Base-by-base conservation (phyloP, 2,888 invertebrate species). In the Nephrotoma appendiculata region DNA sequence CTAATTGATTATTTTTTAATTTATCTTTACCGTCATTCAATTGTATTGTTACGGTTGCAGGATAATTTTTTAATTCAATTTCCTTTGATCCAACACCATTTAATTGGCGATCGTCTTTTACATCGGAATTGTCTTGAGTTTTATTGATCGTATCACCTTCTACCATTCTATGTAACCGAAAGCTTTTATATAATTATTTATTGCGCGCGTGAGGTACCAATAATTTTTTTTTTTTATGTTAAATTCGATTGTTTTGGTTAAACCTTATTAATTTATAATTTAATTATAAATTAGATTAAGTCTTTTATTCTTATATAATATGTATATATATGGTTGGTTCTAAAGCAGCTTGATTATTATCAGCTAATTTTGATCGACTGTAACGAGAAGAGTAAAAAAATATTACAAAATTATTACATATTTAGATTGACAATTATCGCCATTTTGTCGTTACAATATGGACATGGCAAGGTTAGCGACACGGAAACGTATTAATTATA, bases 101-200 rank as follows among this genome's bases (percentile, higher is more conserved):
- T 91, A 94, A 92, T 93, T 94, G 94, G 92, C 94, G 94, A 93
- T 95, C 95, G 93, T 94, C 94, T 93, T 95, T 96, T 96, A 96
- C 96, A 96, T 96, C 95, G 95, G 95, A 95, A 94, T 41, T 84
- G n/a, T 41, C 41, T 15, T 84, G 94, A 93, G 95, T 94, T 94
- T 95, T 96, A 92, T 94, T 93, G 92, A 94, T 94, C 93, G 94
- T 94, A 93, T 96, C 96, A 96, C 95, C 94, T 96, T 96, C 96
- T 96, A 96, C 96, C 96, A 96, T 96, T 95, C 96, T 96, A 96
- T 93, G 93, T 93, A 92, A 93, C 93, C 93, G 92, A 92, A 92
- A 84, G 43, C 42, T 42, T 84, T 84, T 84, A 15, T 84, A 42
- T 42, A 43, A 42, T 84, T 71, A 71, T 84, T 84, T 84, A 7